phyloP scores from a whole-genome alignment of 2,113 vertebrate genomes.

The Rhombomys opimus region DNA sequence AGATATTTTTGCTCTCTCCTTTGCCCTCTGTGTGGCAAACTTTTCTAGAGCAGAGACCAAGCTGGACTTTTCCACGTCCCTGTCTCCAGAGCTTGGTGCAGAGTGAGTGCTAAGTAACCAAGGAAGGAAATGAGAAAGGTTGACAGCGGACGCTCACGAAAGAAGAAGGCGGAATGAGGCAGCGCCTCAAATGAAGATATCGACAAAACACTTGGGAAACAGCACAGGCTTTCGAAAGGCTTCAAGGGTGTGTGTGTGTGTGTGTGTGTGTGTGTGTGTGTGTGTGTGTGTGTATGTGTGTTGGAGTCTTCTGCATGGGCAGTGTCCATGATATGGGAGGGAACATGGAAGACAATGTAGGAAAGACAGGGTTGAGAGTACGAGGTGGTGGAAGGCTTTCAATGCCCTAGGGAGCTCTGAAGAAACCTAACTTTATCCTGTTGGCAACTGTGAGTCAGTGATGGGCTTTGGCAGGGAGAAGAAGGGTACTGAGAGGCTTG shows the following conservation, averaged over 20 bases:
- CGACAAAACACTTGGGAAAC: neutral
- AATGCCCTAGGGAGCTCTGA: neutral
- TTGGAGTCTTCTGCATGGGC: neutral
- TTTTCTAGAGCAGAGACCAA: neutral
- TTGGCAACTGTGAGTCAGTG: neutral
- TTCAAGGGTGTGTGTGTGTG: neutral
- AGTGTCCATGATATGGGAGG: neutral
- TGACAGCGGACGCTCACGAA: neutral
- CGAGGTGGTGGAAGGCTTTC: neutral
- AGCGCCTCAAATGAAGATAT: neutral
- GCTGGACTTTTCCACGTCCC: neutral
- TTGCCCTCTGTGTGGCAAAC: neutral
- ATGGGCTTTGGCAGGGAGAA: neutral
- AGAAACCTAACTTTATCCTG: neutral
- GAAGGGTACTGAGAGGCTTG: no score
- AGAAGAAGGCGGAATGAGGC: neutral
- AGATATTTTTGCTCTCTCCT: neutral
- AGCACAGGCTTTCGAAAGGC: neutral
- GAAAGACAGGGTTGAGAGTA: neutral
- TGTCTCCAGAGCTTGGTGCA: neutral
- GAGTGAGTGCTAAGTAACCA: neutral
- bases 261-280: neutral
- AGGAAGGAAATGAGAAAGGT: neutral
- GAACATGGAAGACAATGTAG: neutral
- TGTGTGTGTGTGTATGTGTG: neutral